These are phyloP conservation scores for Mus musculus DNA, from an alignment of 2,113 vertebrate species.

Conservation along the genomic window DNA sequence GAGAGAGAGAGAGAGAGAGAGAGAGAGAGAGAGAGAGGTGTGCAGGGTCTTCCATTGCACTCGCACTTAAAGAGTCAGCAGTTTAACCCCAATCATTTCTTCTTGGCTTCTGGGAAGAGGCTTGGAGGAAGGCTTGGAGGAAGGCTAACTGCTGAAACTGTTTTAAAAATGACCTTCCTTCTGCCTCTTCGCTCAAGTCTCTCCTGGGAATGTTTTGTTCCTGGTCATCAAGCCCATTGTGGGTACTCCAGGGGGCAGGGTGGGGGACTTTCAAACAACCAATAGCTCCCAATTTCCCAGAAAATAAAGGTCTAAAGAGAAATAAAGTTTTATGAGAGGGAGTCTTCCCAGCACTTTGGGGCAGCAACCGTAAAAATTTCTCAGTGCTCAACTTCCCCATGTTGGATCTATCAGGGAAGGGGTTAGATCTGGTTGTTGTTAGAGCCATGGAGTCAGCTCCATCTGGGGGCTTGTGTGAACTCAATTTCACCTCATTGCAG, in stretches of 20 bases:
- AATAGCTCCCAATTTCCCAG: slow-evolving; percentile 44
- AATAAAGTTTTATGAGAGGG: not conserved
- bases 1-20: too few relatives aligned
- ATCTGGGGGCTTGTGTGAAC: not conserved
- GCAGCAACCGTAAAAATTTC: not conserved
- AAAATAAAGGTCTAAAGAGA: not conserved
- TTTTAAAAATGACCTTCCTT: slow-evolving; percentile 58
- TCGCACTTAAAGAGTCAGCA: not conserved
- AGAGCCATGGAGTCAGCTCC: not conserved
- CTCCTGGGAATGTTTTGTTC: slow-evolving; percentile 72
- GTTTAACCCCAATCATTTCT: slow-evolving; percentile 21
- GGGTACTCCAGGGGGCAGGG: not conserved
- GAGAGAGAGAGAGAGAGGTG: too few relatives aligned
- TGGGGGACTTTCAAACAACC: not conserved
- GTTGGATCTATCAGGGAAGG: not conserved
- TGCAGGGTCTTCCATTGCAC: not conserved
- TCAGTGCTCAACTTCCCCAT: not conserved
- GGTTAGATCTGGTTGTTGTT: slow-evolving; percentile 8
- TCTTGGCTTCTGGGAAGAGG: slow-evolving; percentile 41
- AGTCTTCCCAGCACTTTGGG: not conserved
- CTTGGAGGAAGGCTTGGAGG: slow-evolving; percentile 12
- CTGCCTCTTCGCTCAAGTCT: slow-evolving; percentile 42
- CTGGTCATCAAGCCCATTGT: slow-evolving; percentile 58
- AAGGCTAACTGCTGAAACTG: slow-evolving; percentile 25
- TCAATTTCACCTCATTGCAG: slow-evolving; percentile 22